Base-by-base conservation (phyloP, 2,888 invertebrate genomes). In the Andrena bucephala region DNA sequence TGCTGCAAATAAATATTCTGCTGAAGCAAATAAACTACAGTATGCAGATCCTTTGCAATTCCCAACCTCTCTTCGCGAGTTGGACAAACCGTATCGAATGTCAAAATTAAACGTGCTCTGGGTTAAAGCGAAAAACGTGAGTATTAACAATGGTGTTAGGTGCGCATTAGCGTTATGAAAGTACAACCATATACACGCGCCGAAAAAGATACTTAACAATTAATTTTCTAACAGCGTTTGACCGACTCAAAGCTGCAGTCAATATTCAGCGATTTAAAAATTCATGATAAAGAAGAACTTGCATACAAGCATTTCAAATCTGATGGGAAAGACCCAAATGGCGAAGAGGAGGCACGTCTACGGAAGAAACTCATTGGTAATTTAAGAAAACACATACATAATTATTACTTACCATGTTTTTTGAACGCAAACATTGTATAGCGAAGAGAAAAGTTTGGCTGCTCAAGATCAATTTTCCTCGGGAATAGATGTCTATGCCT, bases 261-360 rank as follows among this genome's bases (percentile, higher is more conserved):
- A 0, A 93, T 99, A 27, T 98, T 97, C 92, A 97, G 97, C 92
- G 99, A 99, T 91, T 94, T 99, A 6, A 98, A 97, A 95, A 96
- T 98, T 60, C 99, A 99, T 83, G 99, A 99, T 91, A 98, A 98
- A 94, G 97, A 98, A 93, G 98, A 99, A 94, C 95, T 98, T 50
- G 96, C 96, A 0, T 96, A 96, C 93, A 99, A 99, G 93, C 96
- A 97, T 91, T 93, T 97, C 2, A 97, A 97, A 92, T 95, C 96
- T 62, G 98, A 98, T 88, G 97, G 97, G 29, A 96, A 96, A 84
- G 99, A 99, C 93, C 97, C 97, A 89, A 98, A 98, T 90, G 98
- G 98, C 0, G 92, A 97, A 6, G 96, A 97, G 92, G 98, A 98
- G 93, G 97, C 97, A 0, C 96, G 96, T 89, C 91, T 98, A 54